Conservation (phyloP, 2,113 vertebrate species). For the Hiodon tergisus region DNA sequence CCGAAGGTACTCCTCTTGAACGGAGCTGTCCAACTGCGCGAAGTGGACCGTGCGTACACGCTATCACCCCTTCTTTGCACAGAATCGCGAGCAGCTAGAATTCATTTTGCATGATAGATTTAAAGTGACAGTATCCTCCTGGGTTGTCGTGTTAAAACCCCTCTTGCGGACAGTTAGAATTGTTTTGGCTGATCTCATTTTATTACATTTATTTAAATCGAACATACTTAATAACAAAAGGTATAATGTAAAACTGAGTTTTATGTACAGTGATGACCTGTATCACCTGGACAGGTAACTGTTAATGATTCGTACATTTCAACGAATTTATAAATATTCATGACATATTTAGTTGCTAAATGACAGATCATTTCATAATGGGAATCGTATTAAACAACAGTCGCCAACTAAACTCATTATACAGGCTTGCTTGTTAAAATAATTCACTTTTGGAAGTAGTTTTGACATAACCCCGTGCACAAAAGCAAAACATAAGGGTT, state of each 20-base stretch:
- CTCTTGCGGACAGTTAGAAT: background rate
- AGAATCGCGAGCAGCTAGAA: conserved; percentile 21
- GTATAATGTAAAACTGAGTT: background rate
- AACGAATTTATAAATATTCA: too few species aligned
- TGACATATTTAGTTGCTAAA: too few species aligned
- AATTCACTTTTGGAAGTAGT: too few species aligned
- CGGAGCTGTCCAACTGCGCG: conserved; percentile 16
- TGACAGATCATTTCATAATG: too few species aligned
- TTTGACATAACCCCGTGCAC: too few species aligned
- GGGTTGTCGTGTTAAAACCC: background rate
- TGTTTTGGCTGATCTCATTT: background rate
- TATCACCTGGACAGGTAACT: too few species aligned
- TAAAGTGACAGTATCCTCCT: conserved; percentile 34
- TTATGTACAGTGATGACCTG: too few species aligned
- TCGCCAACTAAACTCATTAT: too few species aligned
- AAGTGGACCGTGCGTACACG: conserved; percentile 21
- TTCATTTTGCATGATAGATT: conserved; percentile 27
- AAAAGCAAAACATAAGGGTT: too few species aligned
- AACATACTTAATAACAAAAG: background rate
- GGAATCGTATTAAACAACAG: too few species aligned
- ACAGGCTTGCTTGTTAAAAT: too few species aligned
- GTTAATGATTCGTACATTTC: too few species aligned
- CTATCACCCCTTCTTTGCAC: conserved; percentile 22
- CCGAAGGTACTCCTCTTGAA: background rate
- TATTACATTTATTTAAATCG: background rate